phyloP scores from a whole-genome alignment of 1,140 invertebrate species.

The Onthophagus taurus region DNA sequence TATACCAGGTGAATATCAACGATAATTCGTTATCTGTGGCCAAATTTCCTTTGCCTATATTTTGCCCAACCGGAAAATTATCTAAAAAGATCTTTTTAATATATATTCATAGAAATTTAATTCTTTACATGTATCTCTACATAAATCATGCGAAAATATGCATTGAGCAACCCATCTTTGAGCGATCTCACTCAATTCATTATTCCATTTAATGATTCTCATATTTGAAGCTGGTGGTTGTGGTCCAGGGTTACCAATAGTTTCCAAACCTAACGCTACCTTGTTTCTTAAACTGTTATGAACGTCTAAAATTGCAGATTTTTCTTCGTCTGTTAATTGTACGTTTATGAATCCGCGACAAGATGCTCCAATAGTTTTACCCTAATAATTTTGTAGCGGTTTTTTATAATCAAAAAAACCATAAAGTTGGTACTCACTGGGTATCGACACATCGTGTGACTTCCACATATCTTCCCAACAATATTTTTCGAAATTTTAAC shows the following conservation, averaged over 20 bases:
- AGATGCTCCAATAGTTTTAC: slow-evolving; percentile 17
- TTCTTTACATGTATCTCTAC: slow-evolving; percentile 41
- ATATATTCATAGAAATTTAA: neutral
- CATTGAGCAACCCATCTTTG: slow-evolving; percentile 54
- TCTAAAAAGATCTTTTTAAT: slow-evolving; percentile 11
- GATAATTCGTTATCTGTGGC: slow-evolving; percentile 24
- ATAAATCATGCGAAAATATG: slow-evolving; percentile 44
- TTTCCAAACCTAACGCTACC: slow-evolving; percentile 41
- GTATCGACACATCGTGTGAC: slow-evolving; percentile 10
- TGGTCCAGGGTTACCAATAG: slow-evolving; percentile 40
- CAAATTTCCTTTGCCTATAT: slow-evolving; percentile 28
- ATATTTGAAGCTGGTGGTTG: slow-evolving; percentile 46
- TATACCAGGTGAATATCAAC: slow-evolving; percentile 32
- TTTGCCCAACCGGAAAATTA: slow-evolving; percentile 34
- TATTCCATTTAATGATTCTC: slow-evolving; percentile 49
- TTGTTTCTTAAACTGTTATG: slow-evolving; percentile 42
- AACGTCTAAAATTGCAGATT: slow-evolving; percentile 29
- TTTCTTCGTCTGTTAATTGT: slow-evolving; percentile 26
- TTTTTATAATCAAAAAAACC: neutral
- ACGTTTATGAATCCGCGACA: slow-evolving; percentile 27
- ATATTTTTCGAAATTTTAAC: slow-evolving; percentile 5
- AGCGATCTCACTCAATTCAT: slow-evolving; percentile 49
- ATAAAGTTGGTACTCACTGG: neutral
- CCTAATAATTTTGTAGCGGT: slow-evolving; percentile 6
- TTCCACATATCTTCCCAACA: slow-evolving; percentile 6